Evolutionary conservation across 2,888 invertebrate species (phyloP), one percentile per base, ranked within the genome.

Genomic region (Notodonta ziczac): DNA sequence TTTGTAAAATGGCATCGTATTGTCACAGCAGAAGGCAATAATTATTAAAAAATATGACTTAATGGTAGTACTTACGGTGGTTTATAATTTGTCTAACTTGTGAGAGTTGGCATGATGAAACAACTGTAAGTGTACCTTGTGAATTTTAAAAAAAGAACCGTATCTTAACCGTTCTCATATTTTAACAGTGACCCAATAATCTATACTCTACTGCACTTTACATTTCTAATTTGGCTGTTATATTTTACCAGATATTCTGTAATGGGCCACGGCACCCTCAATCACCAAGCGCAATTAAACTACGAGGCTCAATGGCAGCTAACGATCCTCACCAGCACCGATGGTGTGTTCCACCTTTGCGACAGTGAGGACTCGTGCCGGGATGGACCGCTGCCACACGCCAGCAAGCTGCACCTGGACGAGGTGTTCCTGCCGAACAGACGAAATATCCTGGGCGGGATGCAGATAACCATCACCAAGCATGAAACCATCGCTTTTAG

Each of bases 351-450:
- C 69, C 93, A 93, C 61, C 56, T 87, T 5, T 93, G 93, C 50
- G 90, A 92, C 63, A 89, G 85, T 10, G 84, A 87, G 0, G 79
- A 81, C 0, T 16, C 46, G 1, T 92, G 92, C 70, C 83, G 72
- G 0, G 86, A 87, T 48, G 9, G 71, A 0, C 70, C 79, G 4
- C 61, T 92, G 0, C 75, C 77, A 0, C 61, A 79, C 0, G 73
- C 88, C 0, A 63, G 56, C 1, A 93, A 92, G 65, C 48, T 90
- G 35, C 89, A 86, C 52, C 58, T 90, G 3, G 89, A 90, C 4
- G 91, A 92, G 62, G 84, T 93, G 0, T 93, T 86, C 59, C 68
- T 92, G 52, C 93, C 93, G 0, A 93, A 93, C 55, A 80, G 88
- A 59, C 84, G 87, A 39, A 87, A 91, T 51, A 90, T 93, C n/a